Evolutionary conservation across 2,797 vertebrate genomes (phyloP), one percentile per base, ranked within the genome.

Genomic region (Sciurus vulgaris): DNA sequence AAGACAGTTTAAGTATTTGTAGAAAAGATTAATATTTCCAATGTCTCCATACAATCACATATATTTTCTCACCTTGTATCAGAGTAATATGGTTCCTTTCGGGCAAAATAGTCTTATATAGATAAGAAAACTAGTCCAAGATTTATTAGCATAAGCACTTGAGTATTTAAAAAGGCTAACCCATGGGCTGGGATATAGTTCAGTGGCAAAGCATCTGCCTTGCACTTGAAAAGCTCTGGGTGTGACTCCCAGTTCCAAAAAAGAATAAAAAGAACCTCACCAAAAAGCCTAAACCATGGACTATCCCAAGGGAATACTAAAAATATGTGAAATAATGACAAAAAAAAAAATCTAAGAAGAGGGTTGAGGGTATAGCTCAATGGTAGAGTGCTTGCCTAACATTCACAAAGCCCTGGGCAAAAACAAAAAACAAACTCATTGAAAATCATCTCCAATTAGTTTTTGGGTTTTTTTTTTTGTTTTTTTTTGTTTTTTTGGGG

Each of bases 311-410:
- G 20, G 15, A 41, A 22, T 63, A 24, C 61, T 13, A 96, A 38
- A 74, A 85, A 82, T 92, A 74, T 41, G 93, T 63, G 30, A 86
- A 89, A 95, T 73, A 89, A 91, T 77, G 20, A 47, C 38, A 93
- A 38, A 38, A 38, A 93, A 88, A 67, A 51, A 86, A 86, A 3
- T 51, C 59, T 44, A 90, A 12, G 49, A 49, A 47, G 51, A 44
- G 14, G 28, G 15, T 17, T 24, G 1, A 24, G 33, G 33, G 3
- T 59, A 2, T 17, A 81, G 67, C 18, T 79, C 85, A 88, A 5
- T 9, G 14, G 76, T 24, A 54, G 15, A 93, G 33, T 6, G 24
- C 7, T 22, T 87, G 33, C 30, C 35, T 70, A 49, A 12, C 74
- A 72, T 79, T 73, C 20, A 26, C 24, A 54, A 83, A 41, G 30